These are phyloP conservation scores for Dryocosmus kuriphilus DNA, from an alignment of 2,888 invertebrate species.

Conservation along the genomic window DNA sequence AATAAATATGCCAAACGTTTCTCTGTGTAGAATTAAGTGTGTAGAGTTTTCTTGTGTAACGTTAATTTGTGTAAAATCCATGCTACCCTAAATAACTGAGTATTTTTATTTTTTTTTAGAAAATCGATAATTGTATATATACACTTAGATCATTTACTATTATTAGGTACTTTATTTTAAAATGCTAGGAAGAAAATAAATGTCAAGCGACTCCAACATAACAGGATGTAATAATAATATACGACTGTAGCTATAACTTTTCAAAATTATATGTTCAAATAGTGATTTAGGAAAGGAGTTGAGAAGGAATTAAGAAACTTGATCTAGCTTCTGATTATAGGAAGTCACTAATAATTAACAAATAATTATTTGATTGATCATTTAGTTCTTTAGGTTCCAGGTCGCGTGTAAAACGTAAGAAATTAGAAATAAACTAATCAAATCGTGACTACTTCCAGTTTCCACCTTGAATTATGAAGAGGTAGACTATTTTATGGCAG, in stretches of 20 bases:
- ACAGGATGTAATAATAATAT: background rate
- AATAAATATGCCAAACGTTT: too few relatives aligned
- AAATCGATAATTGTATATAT: too few relatives aligned
- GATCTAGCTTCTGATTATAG: background rate
- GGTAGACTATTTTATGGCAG: background rate
- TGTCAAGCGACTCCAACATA: background rate
- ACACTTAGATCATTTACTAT: too few relatives aligned
- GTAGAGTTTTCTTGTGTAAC: too few relatives aligned
- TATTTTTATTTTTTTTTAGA: too few relatives aligned
- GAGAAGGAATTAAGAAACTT: background rate
- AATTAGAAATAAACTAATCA: background rate
- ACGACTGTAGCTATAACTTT: background rate
- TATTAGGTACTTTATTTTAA: background rate
- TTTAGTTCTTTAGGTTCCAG: background rate
- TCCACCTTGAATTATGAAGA: background rate
- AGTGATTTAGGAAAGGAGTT: background rate
- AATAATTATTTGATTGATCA: background rate
- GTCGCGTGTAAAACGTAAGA: background rate
- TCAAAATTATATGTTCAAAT: background rate
- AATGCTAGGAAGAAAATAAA: background rate
- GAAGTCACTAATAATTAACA: background rate
- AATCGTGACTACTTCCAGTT: background rate
- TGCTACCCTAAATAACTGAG: too few relatives aligned
- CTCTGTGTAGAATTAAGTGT: too few relatives aligned
- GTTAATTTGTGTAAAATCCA: too few relatives aligned